Percentiles rank a stretch among this genome's conserved stretches.
These are phyloP conservation scores for Haliaeetus leucogaster DNA, from an alignment of 2,113 vertebrate species.

Conservation along the genomic window DNA sequence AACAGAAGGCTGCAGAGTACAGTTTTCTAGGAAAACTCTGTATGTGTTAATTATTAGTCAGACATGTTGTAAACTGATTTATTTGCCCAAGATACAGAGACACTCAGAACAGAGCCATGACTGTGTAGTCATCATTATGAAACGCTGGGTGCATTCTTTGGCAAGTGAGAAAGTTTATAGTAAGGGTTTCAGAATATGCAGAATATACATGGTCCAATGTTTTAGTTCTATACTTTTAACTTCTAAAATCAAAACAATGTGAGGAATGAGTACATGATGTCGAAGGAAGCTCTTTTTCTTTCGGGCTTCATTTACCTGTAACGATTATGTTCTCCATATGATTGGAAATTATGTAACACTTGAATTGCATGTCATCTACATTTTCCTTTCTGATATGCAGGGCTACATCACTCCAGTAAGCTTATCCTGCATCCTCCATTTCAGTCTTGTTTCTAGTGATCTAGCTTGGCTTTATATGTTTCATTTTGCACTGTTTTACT, in stretches of 20 bases:
- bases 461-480: neutral
- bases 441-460: neutral
- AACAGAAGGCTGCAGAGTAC: constrained; percentile 16
- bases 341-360: neutral
- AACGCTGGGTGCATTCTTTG: neutral
- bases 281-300: neutral
- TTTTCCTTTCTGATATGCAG: neutral
- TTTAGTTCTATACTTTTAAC: neutral
- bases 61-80: constrained; percentile 48
- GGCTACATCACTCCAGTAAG: neutral
- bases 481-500: neutral
- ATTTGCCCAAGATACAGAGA: constrained; percentile 48
- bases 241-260: neutral
- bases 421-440: neutral
- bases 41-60: constrained; percentile 74
- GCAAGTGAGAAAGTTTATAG: neutral
- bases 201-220: neutral
- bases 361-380: neutral
- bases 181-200: neutral
- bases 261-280: neutral
- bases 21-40: constrained; percentile 27
- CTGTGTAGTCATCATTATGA: neutral
- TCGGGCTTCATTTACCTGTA: neutral
- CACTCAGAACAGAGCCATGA: neutral
- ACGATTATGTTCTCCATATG: neutral